Percentiles rank a stretch among this genome's conserved stretches.
These are phyloP conservation scores for Oxystoma pomonae DNA, from an alignment of 2,888 invertebrate species.

Conservation along the genomic window DNA sequence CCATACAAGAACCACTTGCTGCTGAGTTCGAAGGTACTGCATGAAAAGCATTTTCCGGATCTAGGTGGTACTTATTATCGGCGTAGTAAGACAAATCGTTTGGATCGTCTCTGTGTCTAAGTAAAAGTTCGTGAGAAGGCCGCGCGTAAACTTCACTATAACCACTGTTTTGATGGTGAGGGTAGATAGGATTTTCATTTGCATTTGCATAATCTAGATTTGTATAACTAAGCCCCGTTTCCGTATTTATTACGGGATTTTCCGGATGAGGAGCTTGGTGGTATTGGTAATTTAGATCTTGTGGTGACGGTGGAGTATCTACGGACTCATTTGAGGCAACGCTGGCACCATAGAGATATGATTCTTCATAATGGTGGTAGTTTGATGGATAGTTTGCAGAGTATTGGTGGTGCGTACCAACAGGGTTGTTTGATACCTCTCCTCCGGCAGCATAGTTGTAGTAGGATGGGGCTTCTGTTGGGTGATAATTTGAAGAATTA, in stretches of 20 bases:
- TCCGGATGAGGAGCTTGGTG: slow-evolving; percentile 46
- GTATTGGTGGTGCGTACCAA: slow-evolving; percentile 41
- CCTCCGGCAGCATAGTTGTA: slow-evolving; percentile 34
- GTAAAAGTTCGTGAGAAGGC: slow-evolving; percentile 36
- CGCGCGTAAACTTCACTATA: slow-evolving; percentile 38
- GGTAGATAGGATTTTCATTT: slow-evolving; percentile 41
- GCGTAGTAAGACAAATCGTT: slow-evolving; percentile 45
- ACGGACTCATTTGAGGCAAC: slow-evolving; percentile 39
- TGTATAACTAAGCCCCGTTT: slow-evolving; percentile 84
- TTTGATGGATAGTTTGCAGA: slow-evolving; percentile 44
- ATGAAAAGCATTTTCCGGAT: slow-evolving; percentile 42
- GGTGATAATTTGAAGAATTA: slow-evolving; percentile 40
- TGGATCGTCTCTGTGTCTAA: slow-evolving; percentile 54
- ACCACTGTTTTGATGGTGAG: slow-evolving; percentile 35
- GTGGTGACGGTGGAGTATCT: slow-evolving; percentile 46
- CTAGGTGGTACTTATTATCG: slow-evolving; percentile 52
- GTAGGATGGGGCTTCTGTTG: slow-evolving; percentile 41
- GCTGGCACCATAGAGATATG: slow-evolving; percentile 38
- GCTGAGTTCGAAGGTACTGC: slow-evolving; percentile 40
- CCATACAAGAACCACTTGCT: slow-evolving; percentile 53
- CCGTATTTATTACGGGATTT: slow-evolving; percentile 70
- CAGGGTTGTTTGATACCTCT: slow-evolving; percentile 29
- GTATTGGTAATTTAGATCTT: slow-evolving; percentile 50
- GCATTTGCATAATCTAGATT: slow-evolving; percentile 73
- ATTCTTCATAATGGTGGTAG: slow-evolving; percentile 43